A percentile compares a stretch with the other conserved stretches of the same genome.
Conservation (phyloP, 2,888 invertebrate genomes). For the Drosophila paucipuncta region DNA sequence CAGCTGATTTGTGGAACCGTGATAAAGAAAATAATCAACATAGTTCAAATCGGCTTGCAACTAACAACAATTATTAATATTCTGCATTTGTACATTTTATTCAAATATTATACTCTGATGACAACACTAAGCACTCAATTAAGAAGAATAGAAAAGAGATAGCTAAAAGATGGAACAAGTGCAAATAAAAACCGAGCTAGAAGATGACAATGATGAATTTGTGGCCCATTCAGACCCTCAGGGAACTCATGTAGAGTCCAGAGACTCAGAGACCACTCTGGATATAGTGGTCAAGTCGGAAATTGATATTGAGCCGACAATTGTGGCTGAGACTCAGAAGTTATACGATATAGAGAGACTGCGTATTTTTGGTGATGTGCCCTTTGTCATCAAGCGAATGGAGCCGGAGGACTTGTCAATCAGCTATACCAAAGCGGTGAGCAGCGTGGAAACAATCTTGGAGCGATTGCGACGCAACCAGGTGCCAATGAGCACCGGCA, state of each 20-base stretch:
- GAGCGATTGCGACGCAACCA: slow-evolving; percentile 38
- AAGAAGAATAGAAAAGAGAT: background rate
- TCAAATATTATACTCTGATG: background rate
- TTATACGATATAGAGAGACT: slow-evolving; percentile 54
- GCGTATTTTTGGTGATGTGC: slow-evolving; percentile 56
- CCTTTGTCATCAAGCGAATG: slow-evolving; percentile 63
- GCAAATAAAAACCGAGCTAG: slow-evolving; percentile 33
- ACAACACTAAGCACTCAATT: background rate
- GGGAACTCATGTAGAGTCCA: background rate
- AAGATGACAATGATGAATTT: background rate
- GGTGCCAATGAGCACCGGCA: slow-evolving; percentile 55
- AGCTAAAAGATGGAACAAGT: slow-evolving; percentile 42
- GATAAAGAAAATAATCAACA: background rate
- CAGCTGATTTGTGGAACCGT: slow-evolving; percentile 19
- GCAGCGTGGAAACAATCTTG: slow-evolving; percentile 44
- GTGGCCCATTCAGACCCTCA: background rate
- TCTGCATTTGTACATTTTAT: background rate
- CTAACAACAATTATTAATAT: background rate
- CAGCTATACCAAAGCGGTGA: slow-evolving; percentile 56
- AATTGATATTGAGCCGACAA: slow-evolving; percentile 22
- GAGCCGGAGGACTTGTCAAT: slow-evolving; percentile 48
- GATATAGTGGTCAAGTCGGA: slow-evolving; percentile 33
- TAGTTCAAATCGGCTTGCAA: background rate
- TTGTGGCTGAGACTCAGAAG: slow-evolving; percentile 28
- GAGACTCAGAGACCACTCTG: background rate